Evolutionary conservation across 2,113 vertebrate species (phyloP).

Genomic region (Aramus guarauna): DNA sequence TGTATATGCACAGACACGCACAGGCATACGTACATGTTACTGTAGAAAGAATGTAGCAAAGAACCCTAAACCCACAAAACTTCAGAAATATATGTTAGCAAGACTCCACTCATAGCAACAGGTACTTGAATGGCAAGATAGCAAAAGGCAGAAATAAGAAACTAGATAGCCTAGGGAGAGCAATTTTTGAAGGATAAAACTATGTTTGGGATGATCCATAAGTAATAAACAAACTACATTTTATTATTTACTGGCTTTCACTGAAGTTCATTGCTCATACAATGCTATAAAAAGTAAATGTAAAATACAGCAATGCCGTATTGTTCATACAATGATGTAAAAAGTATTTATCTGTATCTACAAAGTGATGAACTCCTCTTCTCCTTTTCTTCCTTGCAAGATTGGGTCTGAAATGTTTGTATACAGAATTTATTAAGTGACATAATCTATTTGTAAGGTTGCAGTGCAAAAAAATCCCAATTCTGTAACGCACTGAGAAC

Average conservation of each 20-base stretch:
- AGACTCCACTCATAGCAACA: neutral
- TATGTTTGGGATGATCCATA: neutral
- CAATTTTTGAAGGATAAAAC: neutral
- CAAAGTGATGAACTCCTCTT: neutral
- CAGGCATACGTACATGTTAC: fast-evolving
- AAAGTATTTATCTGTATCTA: neutral
- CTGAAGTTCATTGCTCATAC: neutral
- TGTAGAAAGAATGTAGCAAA: neutral
- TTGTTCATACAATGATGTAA: neutral
- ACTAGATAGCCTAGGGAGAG: neutral
- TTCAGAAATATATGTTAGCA: neutral
- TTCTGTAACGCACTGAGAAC: neutral
- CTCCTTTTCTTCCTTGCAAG: neutral
- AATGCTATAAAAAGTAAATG: too few species aligned
- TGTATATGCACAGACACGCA: neutral
- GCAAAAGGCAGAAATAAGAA: neutral
- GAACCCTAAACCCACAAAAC: neutral
- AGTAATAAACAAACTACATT: neutral
- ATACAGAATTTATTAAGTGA: neutral
- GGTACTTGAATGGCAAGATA: neutral
- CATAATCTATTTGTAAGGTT: neutral
- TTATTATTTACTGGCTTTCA: neutral
- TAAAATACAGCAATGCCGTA: too few species aligned
- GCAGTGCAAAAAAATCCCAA: neutral
- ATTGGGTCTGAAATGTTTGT: neutral